phyloP scores from a whole-genome alignment of 2,888 invertebrate genomes.

The Neoitamus cyanurus region DNA sequence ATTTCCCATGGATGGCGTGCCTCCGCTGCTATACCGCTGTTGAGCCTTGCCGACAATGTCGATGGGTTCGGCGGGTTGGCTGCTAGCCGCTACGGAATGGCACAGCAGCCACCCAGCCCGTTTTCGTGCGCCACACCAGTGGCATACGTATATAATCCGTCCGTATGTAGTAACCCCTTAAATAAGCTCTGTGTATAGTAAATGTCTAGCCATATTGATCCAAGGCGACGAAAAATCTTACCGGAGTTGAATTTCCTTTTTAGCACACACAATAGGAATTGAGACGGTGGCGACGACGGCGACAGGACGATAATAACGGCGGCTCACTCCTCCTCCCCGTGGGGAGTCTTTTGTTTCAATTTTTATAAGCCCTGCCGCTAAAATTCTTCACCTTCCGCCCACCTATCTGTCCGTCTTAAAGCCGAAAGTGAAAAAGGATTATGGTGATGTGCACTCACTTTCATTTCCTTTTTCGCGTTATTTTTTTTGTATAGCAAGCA shows the following conservation, averaged over 20 bases:
- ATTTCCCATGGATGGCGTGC: background rate
- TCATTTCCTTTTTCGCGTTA: background rate
- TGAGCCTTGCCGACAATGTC: background rate
- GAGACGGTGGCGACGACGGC: conserved; percentile 5
- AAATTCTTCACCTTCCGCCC: background rate
- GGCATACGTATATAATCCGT: conserved; percentile 1
- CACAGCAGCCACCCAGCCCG: background rate
- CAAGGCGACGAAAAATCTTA: conserved; percentile 43
- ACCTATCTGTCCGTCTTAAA: background rate
- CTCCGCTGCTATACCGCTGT: background rate
- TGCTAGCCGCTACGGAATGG: background rate
- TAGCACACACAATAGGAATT: conserved; percentile 24
- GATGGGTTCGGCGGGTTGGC: background rate
- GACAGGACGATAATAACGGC: background rate
- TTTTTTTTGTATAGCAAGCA: background rate
- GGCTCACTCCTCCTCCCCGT: background rate
- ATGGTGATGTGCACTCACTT: background rate
- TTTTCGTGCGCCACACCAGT: background rate
- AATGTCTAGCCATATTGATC: conserved; percentile 55
- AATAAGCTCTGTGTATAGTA: conserved; percentile 39
- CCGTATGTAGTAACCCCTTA: conserved; percentile 27
- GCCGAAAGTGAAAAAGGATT: conserved; percentile 13
- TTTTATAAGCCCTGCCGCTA: background rate
- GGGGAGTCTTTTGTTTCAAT: background rate
- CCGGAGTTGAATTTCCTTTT: conserved; percentile 29